Evolutionary conservation across 2,113 vertebrate genomes (phyloP), one percentile per base, ranked within the genome.

Genomic region (Okapia johnstoni): DNA sequence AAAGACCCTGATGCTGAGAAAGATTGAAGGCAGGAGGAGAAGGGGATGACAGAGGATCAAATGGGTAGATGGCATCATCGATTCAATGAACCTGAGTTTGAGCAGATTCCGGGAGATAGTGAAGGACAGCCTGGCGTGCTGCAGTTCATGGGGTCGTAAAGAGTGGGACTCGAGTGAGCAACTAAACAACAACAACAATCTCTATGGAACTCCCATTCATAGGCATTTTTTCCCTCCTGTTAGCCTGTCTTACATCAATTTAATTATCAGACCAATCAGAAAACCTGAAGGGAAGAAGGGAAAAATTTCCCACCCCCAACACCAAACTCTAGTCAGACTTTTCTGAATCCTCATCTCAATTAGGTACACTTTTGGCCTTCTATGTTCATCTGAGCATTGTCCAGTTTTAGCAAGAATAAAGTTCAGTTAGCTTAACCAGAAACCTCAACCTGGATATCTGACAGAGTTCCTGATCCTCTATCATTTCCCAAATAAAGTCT

Each of bases 151-250:
- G 19, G 66, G 66, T 23, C 11, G 5, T 70, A 21, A 70, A 23
- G 66, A 70, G 66, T 23, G 5, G 5, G 66, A 70, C 9, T 40
- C 0, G 2, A 23, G 66, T 40, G 2, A 5, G 19, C 1, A 1
- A 70, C 66, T 3, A 23, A 40, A 70, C 16, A n/a, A n/a, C 63
- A n/a, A n/a, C 63, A 23, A 23, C 63, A 70, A 11, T n/a, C 33
- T 66, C 61, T 23, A 23, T 12, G n/a, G 66, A 70, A 36, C 66
- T 40, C 11, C n/a, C 66, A 70, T 40, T 70, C 66, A 12, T 3
- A 23, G 6, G n/a, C 66, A 23, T 23, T 70, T 40, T 23, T 12
- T 0, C 28, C n/a, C 10, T 70, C n/a, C 19, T 40, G 19, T 70
- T 70, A 40, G 23, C n/a, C 19, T 70, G 66, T 23, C 10, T 40